phyloP scores from a whole-genome alignment of 2,888 invertebrate species.

The Meganola albula region DNA sequence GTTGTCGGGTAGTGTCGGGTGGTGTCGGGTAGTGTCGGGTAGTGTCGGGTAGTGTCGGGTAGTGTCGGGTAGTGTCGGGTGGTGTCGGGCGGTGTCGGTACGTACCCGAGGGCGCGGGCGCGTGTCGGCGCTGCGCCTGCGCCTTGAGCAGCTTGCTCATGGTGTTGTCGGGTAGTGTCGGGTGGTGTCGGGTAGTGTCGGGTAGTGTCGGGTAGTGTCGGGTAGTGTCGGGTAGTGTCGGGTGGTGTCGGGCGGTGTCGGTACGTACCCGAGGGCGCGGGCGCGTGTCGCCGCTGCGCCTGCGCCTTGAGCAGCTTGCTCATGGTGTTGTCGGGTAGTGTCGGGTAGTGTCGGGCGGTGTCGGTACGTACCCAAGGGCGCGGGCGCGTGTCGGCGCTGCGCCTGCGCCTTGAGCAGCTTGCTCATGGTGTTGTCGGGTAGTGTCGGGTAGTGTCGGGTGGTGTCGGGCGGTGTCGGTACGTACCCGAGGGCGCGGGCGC shows the following conservation, averaged over 20 bases:
- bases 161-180: too few relatives aligned
- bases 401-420: conserved; percentile 8
- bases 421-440: conserved; percentile 29
- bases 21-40: too few relatives aligned
- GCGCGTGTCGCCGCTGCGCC: background rate
- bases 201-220: too few relatives aligned
- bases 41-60: too few relatives aligned
- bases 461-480: background rate
- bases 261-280: background rate
- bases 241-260: conserved; percentile 38
- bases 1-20: conserved; percentile 32
- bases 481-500: conserved; percentile 9
- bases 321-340: conserved; percentile 43
- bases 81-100: conserved; percentile 34
- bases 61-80: too few relatives aligned
- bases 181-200: too few relatives aligned
- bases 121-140: conserved; percentile 32
- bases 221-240: too few relatives aligned
- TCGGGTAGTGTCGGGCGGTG: conserved; percentile 34
- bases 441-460: background rate
- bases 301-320: conserved; percentile 66
- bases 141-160: conserved; percentile 9
- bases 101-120: background rate
- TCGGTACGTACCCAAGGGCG: conserved; percentile 67
- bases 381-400: conserved; percentile 59